Conservation (phyloP, 1,140 invertebrate genomes). For the Drosophila leontia region DNA sequence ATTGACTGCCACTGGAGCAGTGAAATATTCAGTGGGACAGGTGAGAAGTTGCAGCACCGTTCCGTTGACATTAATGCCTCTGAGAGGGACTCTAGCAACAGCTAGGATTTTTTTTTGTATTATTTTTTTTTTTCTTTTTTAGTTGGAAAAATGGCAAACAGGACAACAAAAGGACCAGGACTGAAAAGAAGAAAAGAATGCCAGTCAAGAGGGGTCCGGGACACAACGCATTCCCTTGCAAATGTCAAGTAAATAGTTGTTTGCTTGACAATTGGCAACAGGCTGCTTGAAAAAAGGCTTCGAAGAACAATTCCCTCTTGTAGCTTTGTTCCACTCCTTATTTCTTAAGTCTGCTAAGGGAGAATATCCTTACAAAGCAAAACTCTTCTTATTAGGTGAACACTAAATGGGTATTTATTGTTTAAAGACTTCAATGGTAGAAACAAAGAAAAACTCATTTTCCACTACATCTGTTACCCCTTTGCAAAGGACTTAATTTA, state of each 20-base stretch:
- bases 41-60: constrained; percentile 46
- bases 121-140: background rate
- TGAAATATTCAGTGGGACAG: constrained; percentile 23
- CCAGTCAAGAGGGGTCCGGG: constrained; percentile 50
- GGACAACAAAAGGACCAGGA: constrained; percentile 35
- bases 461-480: background rate
- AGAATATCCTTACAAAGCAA: background rate
- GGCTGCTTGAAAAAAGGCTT: constrained; percentile 39
- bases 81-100: constrained; percentile 28
- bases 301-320: constrained; percentile 27
- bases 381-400: background rate
- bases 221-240: constrained; percentile 29
- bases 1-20: constrained; percentile 60
- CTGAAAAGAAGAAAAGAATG: constrained; percentile 52
- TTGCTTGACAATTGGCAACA: constrained; percentile 72
- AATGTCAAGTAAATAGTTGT: constrained; percentile 66
- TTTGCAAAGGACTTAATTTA: background rate
- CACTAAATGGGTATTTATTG: constrained; percentile 1
- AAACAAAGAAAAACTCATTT: background rate
- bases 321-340: constrained; percentile 2
- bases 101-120: constrained; percentile 20
- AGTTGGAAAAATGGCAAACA: constrained; percentile 12
- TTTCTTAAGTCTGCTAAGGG: constrained; percentile 3
- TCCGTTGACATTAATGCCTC: constrained; percentile 77
- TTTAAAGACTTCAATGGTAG: background rate